Evolutionary conservation across 2,797 vertebrate species (phyloP), one percentile per base, ranked within the genome.

Genomic region (Limnodromus scolopaceus): DNA sequence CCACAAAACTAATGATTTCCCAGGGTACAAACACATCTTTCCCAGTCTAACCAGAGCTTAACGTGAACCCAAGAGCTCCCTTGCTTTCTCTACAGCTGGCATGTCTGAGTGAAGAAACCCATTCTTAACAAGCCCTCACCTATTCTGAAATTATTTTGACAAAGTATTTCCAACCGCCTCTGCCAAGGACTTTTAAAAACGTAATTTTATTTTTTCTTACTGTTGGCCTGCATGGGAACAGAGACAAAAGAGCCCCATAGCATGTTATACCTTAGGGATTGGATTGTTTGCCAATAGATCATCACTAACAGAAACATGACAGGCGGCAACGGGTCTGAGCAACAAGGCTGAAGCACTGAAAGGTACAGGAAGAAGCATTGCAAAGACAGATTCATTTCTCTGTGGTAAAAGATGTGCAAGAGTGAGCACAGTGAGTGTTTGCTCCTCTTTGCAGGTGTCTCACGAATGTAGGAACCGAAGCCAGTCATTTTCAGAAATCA

Each of bases 251-350:
- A 86, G 20, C 9, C 28, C 25, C 2, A 9, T 16, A 60, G 16
- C 16, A 6, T 7, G 13, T 57, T 25, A 75, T 6, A 57, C 17
- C 53, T 55, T 34, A 32, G 2, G 6, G 41, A 17, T 12, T 38
- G 51, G 19, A 34, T 17, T 41, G 28, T 36, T 82, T 79, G 48
- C 30, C 27, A 46, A 10, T 45, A 49, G 6, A 15, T 58, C 4
- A 0, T 70, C 86, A 39, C 13, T 22, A 55, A 23, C 24, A 66
- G 10, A 15, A 55, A 34, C 43, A 25, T 4, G 11, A 34, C 38
- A 41, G 43, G n/a, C 2, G 0, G 34, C 45, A 78, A 39, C 0
- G 2, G 36, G 30, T 55, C 34, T 76, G 46, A 74, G 61, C 23
- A 70, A 6, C 10, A 25, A 38, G 51, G 16, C 3, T 55, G 32